phyloP scores from a whole-genome alignment of 2,888 invertebrate genomes.

The Lysandra coridon region DNA sequence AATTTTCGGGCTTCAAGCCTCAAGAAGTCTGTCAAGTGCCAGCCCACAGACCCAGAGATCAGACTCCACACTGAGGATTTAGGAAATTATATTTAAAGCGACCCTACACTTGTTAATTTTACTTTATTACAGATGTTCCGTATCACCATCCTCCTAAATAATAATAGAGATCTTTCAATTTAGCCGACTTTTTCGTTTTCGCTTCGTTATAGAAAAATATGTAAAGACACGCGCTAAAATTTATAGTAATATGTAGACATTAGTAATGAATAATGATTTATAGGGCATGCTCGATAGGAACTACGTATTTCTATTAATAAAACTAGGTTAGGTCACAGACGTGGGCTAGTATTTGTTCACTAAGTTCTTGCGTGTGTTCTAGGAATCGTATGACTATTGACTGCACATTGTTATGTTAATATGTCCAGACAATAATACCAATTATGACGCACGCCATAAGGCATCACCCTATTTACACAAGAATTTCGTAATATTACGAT shows the following conservation, averaged over 20 bases:
- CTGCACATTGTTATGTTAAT: slow-evolving; percentile 5
- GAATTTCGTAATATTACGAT: slow-evolving; percentile 1
- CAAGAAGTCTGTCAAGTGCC: background rate
- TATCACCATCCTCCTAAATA: no score
- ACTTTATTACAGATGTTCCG: no score
- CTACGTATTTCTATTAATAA: background rate
- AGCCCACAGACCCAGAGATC: no score
- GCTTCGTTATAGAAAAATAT: no score
- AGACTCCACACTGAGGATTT: no score
- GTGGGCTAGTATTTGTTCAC: background rate
- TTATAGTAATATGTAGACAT: no score
- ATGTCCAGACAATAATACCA: slow-evolving; percentile 10
- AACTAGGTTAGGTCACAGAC: slow-evolving; percentile 17
- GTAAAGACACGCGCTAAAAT: no score
- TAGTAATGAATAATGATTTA: background rate
- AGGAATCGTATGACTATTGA: slow-evolving; percentile 8
- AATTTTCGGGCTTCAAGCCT: background rate
- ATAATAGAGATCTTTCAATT: no score
- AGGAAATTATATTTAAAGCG: no score
- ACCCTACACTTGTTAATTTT: no score
- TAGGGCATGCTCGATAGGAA: background rate
- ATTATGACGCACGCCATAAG: background rate
- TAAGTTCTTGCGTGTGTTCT: slow-evolving; percentile 3
- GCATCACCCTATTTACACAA: background rate
- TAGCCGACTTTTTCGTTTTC: no score